A percentile compares a stretch with the other conserved stretches of the same genome.
phyloP scores from a whole-genome alignment of 2,888 invertebrate species.

The Antheraea yamamai region DNA sequence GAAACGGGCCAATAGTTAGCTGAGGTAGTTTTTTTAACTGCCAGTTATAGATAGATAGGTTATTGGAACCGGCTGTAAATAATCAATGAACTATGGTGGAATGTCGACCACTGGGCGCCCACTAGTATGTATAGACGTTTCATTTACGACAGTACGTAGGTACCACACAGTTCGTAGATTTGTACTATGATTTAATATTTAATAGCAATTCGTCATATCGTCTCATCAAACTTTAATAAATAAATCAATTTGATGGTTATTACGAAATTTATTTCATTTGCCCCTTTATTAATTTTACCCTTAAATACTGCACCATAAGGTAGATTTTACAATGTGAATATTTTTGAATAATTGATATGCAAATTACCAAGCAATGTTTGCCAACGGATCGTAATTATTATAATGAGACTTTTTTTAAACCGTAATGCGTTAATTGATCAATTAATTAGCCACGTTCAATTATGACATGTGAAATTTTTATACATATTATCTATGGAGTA shows the following conservation, averaged over 20 bases:
- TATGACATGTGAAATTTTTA: neutral
- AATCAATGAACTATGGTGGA: too few relatives aligned
- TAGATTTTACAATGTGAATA: constrained; percentile 19
- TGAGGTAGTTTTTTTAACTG: too few relatives aligned
- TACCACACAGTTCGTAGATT: too few relatives aligned
- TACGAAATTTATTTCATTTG: constrained; percentile 9
- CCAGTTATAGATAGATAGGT: too few relatives aligned
- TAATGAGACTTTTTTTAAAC: constrained; percentile 39
- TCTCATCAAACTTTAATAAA: constrained; percentile 22
- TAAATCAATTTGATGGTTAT: constrained; percentile 15
- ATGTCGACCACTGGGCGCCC: too few relatives aligned
- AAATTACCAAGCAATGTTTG: constrained; percentile 39
- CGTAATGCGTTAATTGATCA: constrained; percentile 41
- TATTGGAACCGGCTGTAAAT: too few relatives aligned
- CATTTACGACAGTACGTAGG: too few relatives aligned
- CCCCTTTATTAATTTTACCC: neutral
- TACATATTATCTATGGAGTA: neutral
- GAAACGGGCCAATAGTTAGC: too few relatives aligned
- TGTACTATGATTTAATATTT: neutral
- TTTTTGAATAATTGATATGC: constrained; percentile 39
- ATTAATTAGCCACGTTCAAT: constrained; percentile 31
- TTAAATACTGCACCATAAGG: neutral
- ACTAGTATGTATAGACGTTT: too few relatives aligned
- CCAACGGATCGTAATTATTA: constrained; percentile 42
- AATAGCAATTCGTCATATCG: neutral